A percentile compares a stretch with the other conserved stretches of the same genome.
Conservation (phyloP, 2,888 invertebrate species). For the Lordiphosa andalusiaca region DNA sequence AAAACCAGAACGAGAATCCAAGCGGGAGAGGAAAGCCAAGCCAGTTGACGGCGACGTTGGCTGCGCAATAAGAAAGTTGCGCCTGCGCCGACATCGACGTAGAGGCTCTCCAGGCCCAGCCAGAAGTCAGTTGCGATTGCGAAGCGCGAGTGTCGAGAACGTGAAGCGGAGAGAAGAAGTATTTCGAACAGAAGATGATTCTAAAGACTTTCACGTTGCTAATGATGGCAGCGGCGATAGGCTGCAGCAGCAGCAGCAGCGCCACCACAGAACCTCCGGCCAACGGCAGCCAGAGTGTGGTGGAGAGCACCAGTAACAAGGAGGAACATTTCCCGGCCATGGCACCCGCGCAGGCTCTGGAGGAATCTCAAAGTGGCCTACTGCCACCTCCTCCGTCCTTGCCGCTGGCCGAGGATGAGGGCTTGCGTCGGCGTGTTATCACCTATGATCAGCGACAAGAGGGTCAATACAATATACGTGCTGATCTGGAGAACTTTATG, state of each 20-base stretch:
- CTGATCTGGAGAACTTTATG: slow-evolving; percentile 88
- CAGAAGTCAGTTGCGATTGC: slow-evolving; percentile 64
- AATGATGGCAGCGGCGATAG: slow-evolving; percentile 25
- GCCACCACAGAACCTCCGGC: slow-evolving; percentile 10
- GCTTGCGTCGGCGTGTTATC: slow-evolving; percentile 62
- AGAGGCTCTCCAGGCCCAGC: slow-evolving; percentile 36
- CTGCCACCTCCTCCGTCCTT: slow-evolving; percentile 38
- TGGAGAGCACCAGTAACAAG: slow-evolving; percentile 14
- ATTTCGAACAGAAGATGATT: slow-evolving; percentile 31
- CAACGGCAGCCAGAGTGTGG: not conserved
- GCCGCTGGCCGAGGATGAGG: slow-evolving; percentile 24
- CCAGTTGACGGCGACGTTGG: slow-evolving; percentile 21
- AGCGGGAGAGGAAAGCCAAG: slow-evolving; percentile 62
- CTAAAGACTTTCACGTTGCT: slow-evolving; percentile 46
- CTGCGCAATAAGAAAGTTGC: slow-evolving; percentile 67
- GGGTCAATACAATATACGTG: slow-evolving; percentile 87
- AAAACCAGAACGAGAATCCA: slow-evolving; percentile 52
- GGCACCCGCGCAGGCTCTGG: slow-evolving; percentile 36
- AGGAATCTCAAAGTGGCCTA: slow-evolving; percentile 29
- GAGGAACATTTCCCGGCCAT: slow-evolving; percentile 49
- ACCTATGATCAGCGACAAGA: slow-evolving; percentile 86
- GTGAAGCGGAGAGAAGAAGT: slow-evolving; percentile 22
- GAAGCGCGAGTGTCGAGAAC: slow-evolving; percentile 70
- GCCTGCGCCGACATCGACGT: slow-evolving; percentile 51
- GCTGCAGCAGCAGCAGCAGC: slow-evolving; percentile 1